These are phyloP conservation scores for Drosophila engyochracea DNA, from an alignment of 2,888 invertebrate genomes.

Conservation along the genomic window DNA sequence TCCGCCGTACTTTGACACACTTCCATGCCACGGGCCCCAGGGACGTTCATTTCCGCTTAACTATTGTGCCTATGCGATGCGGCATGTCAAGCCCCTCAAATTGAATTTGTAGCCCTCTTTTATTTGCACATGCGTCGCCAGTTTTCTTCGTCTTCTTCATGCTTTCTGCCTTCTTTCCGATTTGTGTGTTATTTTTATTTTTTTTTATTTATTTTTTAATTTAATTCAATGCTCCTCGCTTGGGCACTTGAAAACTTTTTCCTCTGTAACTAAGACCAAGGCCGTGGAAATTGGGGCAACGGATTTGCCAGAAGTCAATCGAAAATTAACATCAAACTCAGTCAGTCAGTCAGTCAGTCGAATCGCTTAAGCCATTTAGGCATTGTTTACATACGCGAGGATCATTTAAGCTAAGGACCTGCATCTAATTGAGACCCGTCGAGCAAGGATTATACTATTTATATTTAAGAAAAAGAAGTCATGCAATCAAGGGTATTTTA, in stretches of 20 bases:
- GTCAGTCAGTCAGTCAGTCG: slow-evolving; percentile 10
- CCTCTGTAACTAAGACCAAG: slow-evolving; percentile 54
- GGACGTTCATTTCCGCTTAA: slow-evolving; percentile 78
- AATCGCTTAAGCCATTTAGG: slow-evolving; percentile 59
- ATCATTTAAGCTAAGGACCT: slow-evolving; percentile 12
- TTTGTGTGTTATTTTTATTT: slow-evolving; percentile 10
- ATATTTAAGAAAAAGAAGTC: neutral
- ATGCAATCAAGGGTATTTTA: neutral
- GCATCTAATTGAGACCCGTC: slow-evolving; percentile 5
- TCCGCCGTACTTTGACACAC: slow-evolving; percentile 49
- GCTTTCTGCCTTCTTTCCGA: slow-evolving; percentile 18
- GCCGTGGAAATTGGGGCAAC: slow-evolving; percentile 35
- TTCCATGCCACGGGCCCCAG: slow-evolving; percentile 51
- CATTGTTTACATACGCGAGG: slow-evolving; percentile 40
- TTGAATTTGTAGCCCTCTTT: slow-evolving; percentile 66
- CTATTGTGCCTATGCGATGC: slow-evolving; percentile 58
- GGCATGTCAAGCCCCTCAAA: slow-evolving; percentile 37
- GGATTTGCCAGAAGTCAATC: slow-evolving; percentile 48
- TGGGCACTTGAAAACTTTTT: slow-evolving; percentile 57
- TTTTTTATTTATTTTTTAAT: slow-evolving; percentile 61
- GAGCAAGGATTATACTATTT: neutral
- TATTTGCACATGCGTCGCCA: slow-evolving; percentile 61
- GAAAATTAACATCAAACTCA: slow-evolving; percentile 49
- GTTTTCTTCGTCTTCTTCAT: slow-evolving; percentile 32
- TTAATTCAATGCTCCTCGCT: slow-evolving; percentile 61